These are phyloP conservation scores for Coilia nasus DNA, from an alignment of 2,797 vertebrate species.

Conservation along the genomic window DNA sequence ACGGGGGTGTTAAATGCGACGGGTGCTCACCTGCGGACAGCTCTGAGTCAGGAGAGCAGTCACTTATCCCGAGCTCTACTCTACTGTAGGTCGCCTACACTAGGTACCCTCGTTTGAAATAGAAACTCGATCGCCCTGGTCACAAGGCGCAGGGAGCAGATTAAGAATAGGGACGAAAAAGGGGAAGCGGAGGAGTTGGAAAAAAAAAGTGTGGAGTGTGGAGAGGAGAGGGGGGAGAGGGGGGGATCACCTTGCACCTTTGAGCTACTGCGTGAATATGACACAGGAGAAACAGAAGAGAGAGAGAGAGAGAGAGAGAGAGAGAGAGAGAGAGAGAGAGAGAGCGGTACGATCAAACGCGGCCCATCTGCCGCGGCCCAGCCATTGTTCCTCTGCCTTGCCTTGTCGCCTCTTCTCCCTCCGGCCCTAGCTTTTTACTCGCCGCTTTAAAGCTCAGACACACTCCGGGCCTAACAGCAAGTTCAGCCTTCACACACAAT, in stretches of 20 bases:
- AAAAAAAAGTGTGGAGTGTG: constrained; percentile 1
- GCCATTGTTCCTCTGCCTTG: constrained; percentile 59
- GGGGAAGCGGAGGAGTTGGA: constrained; percentile 28
- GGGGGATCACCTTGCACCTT: constrained; percentile 62
- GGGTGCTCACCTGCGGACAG: neutral
- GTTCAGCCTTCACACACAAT: neutral
- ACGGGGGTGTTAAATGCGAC: neutral
- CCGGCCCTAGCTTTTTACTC: neutral
- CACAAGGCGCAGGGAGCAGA: constrained; percentile 36
- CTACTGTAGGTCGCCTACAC: constrained; percentile 67
- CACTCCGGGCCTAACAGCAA: constrained; percentile 28
- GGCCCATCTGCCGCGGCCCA: constrained; percentile 71
- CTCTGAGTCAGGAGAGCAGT: constrained; percentile 39
- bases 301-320: neutral
- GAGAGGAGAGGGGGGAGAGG: constrained; percentile 47
- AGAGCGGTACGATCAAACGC: constrained; percentile 55
- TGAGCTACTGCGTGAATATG: constrained; percentile 47
- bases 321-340: neutral
- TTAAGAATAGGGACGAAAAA: constrained; percentile 41
- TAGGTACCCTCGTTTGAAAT: constrained; percentile 55
- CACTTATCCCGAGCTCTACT: constrained; percentile 57
- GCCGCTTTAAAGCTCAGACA: constrained; percentile 49
- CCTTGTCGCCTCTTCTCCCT: constrained; percentile 42
- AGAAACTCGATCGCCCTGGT: neutral
- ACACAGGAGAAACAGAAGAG: constrained; percentile 55